Conservation (phyloP, 2,113 vertebrate species). For the Podarcis muralis region DNA sequence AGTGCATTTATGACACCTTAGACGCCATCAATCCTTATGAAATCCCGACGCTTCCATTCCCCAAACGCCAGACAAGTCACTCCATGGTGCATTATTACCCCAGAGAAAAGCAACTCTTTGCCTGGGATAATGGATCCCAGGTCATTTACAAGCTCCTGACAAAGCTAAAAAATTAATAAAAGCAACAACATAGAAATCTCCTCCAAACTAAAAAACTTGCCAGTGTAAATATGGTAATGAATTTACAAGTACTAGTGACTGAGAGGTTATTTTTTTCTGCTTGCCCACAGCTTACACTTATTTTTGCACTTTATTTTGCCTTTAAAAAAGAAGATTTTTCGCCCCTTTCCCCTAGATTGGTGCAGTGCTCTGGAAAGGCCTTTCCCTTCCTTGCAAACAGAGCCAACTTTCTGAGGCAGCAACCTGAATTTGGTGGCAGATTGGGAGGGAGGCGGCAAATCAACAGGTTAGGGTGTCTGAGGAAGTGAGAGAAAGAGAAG, state of each 20-base stretch:
- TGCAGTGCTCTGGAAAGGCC: neutral
- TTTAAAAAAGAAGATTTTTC: neutral
- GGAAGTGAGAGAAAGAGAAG: too few species aligned
- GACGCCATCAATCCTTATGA: conserved; percentile 69
- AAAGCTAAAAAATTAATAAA: conserved; percentile 64
- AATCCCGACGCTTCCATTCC: conserved; percentile 83
- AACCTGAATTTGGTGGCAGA: neutral
- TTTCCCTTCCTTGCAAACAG: neutral
- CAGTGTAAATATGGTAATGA: neutral
- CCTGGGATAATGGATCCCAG: conserved; percentile 95
- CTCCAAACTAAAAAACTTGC: neutral
- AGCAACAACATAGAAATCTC: neutral
- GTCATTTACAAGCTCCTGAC: conserved; percentile 89
- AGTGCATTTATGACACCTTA: conserved; percentile 89
- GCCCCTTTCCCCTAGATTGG: neutral
- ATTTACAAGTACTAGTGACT: neutral
- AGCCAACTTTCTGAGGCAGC: neutral
- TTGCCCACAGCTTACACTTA: neutral
- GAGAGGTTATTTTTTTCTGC: too few species aligned
- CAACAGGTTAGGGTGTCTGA: too few species aligned
- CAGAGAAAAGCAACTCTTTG: conserved; percentile 87
- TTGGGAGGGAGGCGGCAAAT: neutral
- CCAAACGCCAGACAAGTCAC: conserved; percentile 85
- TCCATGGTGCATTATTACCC: conserved; percentile 89
- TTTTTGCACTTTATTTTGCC: neutral